Percentiles rank a stretch among this genome's conserved stretches.
phyloP scores from a whole-genome alignment of 2,888 invertebrate genomes.

The Nectonema munidae region DNA sequence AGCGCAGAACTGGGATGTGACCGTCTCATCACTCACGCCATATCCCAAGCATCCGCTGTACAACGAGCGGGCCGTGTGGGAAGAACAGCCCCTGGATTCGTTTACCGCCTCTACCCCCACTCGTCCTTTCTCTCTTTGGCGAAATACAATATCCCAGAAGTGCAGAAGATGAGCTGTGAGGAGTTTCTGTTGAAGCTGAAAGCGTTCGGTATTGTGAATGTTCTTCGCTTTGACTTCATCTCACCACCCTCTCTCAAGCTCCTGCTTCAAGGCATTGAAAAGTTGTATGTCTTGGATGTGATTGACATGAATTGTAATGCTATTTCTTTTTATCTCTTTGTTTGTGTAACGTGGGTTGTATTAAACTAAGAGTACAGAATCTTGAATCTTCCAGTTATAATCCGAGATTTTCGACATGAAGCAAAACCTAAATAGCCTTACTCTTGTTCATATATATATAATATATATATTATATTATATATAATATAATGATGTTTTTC shows the following conservation, averaged over 20 bases:
- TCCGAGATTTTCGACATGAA: too few relatives aligned
- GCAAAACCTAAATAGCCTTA: too few relatives aligned
- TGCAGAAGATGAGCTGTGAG: background rate
- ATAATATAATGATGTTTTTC: too few relatives aligned
- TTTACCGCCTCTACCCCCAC: conserved; percentile 2
- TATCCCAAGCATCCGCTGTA: conserved; percentile 7
- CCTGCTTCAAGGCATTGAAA: background rate
- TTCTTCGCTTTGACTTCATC: background rate
- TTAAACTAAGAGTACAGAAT: too few relatives aligned
- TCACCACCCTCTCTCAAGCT: conserved; percentile 1
- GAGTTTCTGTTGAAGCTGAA: background rate
- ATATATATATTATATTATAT: too few relatives aligned
- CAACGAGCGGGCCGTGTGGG: conserved; percentile 8
- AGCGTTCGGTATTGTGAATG: background rate
- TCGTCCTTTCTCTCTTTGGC: background rate
- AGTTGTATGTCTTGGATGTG: background rate
- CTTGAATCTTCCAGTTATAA: too few relatives aligned
- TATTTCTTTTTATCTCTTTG: too few relatives aligned
- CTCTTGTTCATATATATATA: too few relatives aligned
- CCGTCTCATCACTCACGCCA: background rate
- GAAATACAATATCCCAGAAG: background rate
- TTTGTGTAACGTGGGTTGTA: too few relatives aligned
- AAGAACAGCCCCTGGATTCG: background rate
- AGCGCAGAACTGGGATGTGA: background rate
- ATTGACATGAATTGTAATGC: conserved; percentile 8